These are phyloP conservation scores for Notarius quadriscutis DNA, from an alignment of 2,113 vertebrate genomes.

Conservation along the genomic window DNA sequence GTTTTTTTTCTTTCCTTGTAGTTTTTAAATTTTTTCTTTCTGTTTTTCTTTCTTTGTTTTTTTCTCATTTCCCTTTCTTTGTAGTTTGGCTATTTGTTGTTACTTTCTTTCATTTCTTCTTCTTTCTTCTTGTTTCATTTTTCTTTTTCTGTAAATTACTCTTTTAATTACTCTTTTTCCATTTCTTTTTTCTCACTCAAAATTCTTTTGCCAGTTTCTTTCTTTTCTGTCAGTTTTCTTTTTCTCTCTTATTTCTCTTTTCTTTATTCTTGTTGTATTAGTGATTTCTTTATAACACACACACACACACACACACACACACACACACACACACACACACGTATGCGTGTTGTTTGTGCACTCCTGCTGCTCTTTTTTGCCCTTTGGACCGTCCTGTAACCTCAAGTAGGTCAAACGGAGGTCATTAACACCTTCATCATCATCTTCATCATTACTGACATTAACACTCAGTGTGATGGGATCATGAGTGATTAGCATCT, in stretches of 20 bases:
- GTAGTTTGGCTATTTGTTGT: no score
- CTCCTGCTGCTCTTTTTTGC: background rate
- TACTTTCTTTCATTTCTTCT: background rate
- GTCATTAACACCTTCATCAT: slow-evolving; percentile 25
- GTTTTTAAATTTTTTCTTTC: background rate
- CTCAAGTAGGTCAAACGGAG: slow-evolving; percentile 14
- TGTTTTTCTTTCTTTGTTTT: background rate
- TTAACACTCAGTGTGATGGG: background rate
- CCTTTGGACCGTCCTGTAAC: background rate
- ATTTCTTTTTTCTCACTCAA: background rate
- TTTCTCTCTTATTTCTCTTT: background rate
- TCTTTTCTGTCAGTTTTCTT: background rate
- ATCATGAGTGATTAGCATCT: slow-evolving; percentile 18
- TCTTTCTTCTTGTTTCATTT: background rate
- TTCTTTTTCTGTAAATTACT: background rate
- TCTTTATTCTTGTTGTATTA: background rate
- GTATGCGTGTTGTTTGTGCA: background rate
- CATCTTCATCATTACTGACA: background rate
- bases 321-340: slow-evolving; percentile 3
- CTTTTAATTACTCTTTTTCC: background rate
- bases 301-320: background rate
- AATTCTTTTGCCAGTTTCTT: background rate
- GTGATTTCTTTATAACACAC: background rate
- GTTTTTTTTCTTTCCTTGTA: background rate
- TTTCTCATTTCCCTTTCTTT: background rate